Evolutionary conservation across 1,140 invertebrate genomes (phyloP).

Genomic region (Wasmannia auropunctata): DNA sequence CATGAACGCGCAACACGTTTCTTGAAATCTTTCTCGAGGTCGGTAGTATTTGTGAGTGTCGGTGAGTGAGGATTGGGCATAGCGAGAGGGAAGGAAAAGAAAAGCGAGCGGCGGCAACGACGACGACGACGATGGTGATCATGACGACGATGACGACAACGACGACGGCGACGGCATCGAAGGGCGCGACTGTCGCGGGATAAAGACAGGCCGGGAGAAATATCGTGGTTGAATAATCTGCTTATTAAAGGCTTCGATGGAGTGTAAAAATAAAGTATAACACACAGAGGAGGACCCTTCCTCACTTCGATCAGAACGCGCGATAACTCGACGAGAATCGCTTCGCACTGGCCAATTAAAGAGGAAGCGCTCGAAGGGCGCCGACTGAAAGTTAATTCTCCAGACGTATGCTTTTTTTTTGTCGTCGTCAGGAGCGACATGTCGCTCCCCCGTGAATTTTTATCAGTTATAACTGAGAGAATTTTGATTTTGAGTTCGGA

Average conservation of each 20-base stretch:
- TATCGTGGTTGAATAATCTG: constrained; percentile 28
- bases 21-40: constrained; percentile 24
- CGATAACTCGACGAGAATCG: neutral
- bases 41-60: constrained; percentile 31
- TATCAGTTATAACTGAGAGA: neutral
- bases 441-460: neutral
- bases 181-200: constrained; percentile 30
- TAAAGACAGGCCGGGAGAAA: constrained; percentile 33
- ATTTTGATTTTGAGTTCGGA: neutral
- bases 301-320: neutral
- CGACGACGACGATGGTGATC: neutral
- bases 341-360: constrained; percentile 18
- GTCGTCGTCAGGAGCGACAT: neutral
- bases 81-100: neutral
- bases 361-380: neutral
- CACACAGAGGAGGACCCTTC: neutral
- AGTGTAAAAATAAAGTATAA: constrained; percentile 39
- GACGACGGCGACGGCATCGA: neutral
- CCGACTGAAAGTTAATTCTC: neutral
- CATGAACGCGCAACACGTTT: constrained; percentile 23
- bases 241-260: constrained; percentile 16
- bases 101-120: neutral
- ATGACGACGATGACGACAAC: neutral
- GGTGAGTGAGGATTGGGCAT: constrained; percentile 9
- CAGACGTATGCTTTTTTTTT: neutral